Evolutionary conservation across 2,888 invertebrate genomes (phyloP), one percentile per base, ranked within the genome.

Genomic region (Poecilobothrus nobilitatus): DNA sequence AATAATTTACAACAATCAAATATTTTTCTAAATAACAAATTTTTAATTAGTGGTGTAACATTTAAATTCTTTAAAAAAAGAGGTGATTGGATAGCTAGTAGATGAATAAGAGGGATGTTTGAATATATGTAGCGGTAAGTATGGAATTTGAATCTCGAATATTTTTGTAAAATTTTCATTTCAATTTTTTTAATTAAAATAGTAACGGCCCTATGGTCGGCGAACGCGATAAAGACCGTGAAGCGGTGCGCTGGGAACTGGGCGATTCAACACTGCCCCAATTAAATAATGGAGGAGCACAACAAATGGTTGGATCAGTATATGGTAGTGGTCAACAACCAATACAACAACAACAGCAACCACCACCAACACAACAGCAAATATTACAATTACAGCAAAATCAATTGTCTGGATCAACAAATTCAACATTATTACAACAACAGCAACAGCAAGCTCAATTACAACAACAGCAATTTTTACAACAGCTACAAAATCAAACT

Each of bases 251-350:
- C 80, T 83, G 83, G 83, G 83, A 82, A 81, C 78, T 81, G 79
- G 81, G 82, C 79, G 82, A 80, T 77, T 76, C 79, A 78, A 81
- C 84, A 83, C 83, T 84, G 79, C 82, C 83, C 80, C 83, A 83
- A 78, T 79, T 76, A 76, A 81, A 80, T 78, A 81, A 81, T 81
- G 81, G 81, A 80, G 81, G 77, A 78, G 77, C 78, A 79, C 81
- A 81, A 79, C 72, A 81, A 79, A 81, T 81, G 81, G 81, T 80
- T 76, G 80, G 80, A 75, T 77, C 79, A 80, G 76, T 81, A 76
- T 81, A 78, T 77, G 78, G 79, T 78, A 79, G 78, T 77, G 74
- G 79, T 78, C 81, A 81, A 78, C 78, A 79, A 74, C 78, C 77
- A 76, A 77, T 78, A 73, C 77, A 78, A 70, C 67, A 67, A 63